Conservation (phyloP, 1,140 invertebrate genomes). For the Pseudomyrmex flavicornis region DNA sequence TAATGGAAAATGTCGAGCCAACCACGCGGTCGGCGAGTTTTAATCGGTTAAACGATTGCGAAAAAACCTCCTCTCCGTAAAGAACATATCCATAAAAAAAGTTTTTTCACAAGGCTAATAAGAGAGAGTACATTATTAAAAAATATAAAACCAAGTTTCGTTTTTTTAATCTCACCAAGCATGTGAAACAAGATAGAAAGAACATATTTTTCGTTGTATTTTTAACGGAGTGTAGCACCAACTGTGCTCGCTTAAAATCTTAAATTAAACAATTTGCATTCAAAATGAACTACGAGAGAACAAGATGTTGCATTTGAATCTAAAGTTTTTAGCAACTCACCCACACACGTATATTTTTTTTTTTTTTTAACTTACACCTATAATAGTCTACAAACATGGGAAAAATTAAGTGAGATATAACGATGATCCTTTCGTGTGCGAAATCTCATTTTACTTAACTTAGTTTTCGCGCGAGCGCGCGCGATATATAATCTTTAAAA, state of each 20-base stretch:
- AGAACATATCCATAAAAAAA: background rate
- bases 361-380: too few relatives aligned
- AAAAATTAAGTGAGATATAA: background rate
- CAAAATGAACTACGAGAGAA: background rate
- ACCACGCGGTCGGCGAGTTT: background rate
- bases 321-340: background rate
- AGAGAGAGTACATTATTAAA: background rate
- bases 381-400: too few relatives aligned
- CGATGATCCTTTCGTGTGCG: background rate
- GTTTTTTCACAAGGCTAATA: background rate
- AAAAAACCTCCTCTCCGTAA: background rate
- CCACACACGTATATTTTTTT: too few relatives aligned
- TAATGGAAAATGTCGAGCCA: conserved; percentile 35
- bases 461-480: background rate
- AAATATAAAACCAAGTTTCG: too few relatives aligned
- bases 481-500: conserved; percentile 44
- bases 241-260: background rate
- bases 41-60: conserved; percentile 11
- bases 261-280: background rate
- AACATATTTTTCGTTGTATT: conserved; percentile 9
- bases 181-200: background rate
- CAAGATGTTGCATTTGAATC: background rate
- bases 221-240: background rate
- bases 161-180: too few relatives aligned
- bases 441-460: conserved; percentile 39